Percentiles rank a stretch among this genome's conserved stretches.
These are phyloP conservation scores for Bombyx mori DNA, from an alignment of 1,140 invertebrate species.

Conservation along the genomic window DNA sequence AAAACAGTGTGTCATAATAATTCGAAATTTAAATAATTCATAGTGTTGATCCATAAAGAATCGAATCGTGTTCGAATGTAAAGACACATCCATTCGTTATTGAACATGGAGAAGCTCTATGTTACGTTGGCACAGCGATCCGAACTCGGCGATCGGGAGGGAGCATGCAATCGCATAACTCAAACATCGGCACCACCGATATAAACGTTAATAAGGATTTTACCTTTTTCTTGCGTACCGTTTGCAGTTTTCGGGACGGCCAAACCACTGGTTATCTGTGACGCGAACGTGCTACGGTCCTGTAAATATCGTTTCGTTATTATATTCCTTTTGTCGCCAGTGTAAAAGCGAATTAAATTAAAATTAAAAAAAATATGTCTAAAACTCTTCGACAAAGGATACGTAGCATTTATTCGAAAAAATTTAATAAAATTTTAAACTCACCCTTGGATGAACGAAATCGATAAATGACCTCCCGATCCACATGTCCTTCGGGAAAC, in stretches of 20 bases:
- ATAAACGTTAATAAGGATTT: conserved; percentile 6
- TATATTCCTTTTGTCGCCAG: neutral
- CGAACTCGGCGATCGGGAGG: conserved; percentile 13
- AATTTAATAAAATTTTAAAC: conserved; percentile 16
- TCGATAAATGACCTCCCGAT: conserved; percentile 89
- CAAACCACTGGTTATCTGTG: conserved; percentile 71
- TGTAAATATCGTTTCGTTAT: conserved; percentile 56
- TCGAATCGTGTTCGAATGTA: no score
- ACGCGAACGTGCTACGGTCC: conserved; percentile 73
- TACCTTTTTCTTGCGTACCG: conserved; percentile 44
- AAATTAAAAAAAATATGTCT: neutral
- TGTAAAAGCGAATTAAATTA: neutral
- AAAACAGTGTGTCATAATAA: no score
- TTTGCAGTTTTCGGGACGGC: conserved; percentile 61
- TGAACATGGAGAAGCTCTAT: neutral
- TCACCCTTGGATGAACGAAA: conserved; percentile 85
- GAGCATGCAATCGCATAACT: conserved; percentile 17
- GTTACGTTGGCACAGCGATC: neutral
- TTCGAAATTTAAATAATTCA: no score
- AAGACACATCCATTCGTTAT: no score
- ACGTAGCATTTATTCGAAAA: neutral
- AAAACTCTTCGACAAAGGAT: neutral
- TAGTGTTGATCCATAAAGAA: no score
- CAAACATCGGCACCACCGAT: no score
- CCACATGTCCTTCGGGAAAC: conserved; percentile 88